Evolutionary conservation across 2,888 invertebrate species (phyloP).

Genomic region (Fragum whitleyi): DNA sequence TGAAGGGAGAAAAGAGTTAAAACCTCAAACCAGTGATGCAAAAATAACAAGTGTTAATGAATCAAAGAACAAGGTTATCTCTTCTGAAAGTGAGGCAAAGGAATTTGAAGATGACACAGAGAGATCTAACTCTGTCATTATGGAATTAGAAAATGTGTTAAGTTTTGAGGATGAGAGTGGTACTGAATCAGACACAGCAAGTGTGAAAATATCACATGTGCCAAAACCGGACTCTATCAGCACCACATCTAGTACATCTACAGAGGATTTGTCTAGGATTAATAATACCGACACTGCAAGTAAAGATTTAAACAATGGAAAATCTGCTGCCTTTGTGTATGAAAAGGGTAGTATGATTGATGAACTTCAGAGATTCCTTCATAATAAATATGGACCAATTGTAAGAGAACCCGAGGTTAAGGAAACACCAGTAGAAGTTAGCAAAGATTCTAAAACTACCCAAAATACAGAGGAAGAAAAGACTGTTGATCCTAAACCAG

Average conservation of each 20-base stretch:
- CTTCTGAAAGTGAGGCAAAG: background rate
- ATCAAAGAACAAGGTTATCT: background rate
- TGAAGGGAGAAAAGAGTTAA: background rate
- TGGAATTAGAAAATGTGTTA: conserved; percentile 47
- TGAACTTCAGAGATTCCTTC: conserved; percentile 55
- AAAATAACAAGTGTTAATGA: background rate
- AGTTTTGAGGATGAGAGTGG: conserved; percentile 43
- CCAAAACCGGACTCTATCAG: background rate
- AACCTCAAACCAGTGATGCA: background rate
- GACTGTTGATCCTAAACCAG: background rate
- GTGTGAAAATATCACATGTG: conserved; percentile 13
- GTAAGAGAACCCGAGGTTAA: conserved; percentile 16
- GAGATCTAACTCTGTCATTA: conserved; percentile 10
- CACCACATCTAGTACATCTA: background rate
- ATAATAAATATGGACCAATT: conserved; percentile 54
- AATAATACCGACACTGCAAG: conserved; percentile 2
- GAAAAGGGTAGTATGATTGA: conserved; percentile 54
- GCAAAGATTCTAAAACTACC: background rate
- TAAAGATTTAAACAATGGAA: background rate
- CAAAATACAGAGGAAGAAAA: conserved; percentile 11
- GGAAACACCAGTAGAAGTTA: background rate
- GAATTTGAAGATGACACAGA: background rate
- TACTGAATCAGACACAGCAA: conserved; percentile 13
- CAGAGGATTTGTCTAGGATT: background rate
- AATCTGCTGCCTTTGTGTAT: background rate